Evolutionary conservation across 2,797 vertebrate genomes (phyloP).

Genomic region (Mastacembelus armatus): DNA sequence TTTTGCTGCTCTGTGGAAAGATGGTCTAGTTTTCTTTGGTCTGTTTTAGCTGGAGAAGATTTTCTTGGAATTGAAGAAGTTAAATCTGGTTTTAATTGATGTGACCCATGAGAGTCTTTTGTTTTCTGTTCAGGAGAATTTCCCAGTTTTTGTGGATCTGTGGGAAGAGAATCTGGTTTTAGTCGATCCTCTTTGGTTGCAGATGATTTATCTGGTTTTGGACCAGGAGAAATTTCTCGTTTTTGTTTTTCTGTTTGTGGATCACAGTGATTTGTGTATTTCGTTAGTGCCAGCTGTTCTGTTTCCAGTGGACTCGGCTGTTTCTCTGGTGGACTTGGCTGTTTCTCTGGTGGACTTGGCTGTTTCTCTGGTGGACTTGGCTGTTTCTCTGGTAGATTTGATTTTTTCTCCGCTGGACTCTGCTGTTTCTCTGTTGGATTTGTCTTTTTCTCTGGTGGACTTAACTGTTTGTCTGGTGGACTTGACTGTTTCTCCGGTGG

Average conservation of each 20-base stretch:
- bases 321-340: neutral
- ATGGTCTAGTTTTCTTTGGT: neutral
- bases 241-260: neutral
- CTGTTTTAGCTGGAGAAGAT: neutral
- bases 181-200: too few relatives aligned
- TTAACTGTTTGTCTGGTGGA: too few relatives aligned
- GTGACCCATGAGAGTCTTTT: neutral
- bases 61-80: too few relatives aligned
- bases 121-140: neutral
- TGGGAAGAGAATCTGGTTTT: neutral
- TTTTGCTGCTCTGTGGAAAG: neutral
- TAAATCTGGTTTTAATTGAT: neutral
- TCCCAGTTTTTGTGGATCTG: neutral
- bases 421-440: constrained; percentile 6
- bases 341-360: neutral
- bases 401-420: constrained; percentile 4
- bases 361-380: neutral
- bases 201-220: neutral
- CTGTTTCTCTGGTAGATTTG: neutral
- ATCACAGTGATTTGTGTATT: neutral
- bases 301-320: too few relatives aligned
- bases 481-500: too few relatives aligned
- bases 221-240: neutral
- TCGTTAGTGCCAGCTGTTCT: neutral
- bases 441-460: constrained; percentile 5